A percentile compares a stretch with the other conserved stretches of the same genome.
phyloP scores from a whole-genome alignment of 2,797 vertebrate species.

The Onychomys torridus region DNA sequence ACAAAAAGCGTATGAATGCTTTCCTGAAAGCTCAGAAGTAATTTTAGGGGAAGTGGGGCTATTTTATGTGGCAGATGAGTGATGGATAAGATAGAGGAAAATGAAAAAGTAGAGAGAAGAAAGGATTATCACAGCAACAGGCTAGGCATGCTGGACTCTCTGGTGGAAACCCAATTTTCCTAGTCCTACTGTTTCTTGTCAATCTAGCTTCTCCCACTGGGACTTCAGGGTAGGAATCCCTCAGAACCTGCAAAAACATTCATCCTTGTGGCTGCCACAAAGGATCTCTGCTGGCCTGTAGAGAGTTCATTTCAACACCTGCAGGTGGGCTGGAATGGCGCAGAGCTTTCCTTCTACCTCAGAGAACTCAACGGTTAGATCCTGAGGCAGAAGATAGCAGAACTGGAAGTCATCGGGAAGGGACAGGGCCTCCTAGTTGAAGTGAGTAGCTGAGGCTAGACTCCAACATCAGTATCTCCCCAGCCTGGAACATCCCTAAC shows the following conservation, averaged over 20 bases:
- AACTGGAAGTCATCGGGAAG: neutral
- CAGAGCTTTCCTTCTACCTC: neutral
- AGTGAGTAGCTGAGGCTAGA: neutral
- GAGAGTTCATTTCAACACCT: neutral
- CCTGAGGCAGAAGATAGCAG: neutral
- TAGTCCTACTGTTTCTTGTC: neutral
- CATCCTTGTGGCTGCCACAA: neutral
- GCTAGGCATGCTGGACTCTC: neutral
- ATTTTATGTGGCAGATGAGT: neutral
- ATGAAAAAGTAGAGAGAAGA: neutral
- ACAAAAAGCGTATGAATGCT: neutral
- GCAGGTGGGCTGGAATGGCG: neutral
- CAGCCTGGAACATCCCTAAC: neutral
- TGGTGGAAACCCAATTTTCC: neutral
- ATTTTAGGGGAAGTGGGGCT: conserved; percentile 29
- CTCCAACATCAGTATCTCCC: neutral
- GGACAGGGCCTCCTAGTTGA: neutral
- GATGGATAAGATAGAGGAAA: neutral
- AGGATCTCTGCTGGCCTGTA: neutral
- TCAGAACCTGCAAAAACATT: neutral
- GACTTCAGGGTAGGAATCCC: neutral
- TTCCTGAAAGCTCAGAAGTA: neutral
- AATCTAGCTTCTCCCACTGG: neutral
- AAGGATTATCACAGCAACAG: neutral
- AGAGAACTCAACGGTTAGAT: neutral